Evolutionary conservation across 30 jellyfish, hydroid and myxozoan genomes (phyloP).

Genomic region (Chrysaora quinquecirrha): DNA sequence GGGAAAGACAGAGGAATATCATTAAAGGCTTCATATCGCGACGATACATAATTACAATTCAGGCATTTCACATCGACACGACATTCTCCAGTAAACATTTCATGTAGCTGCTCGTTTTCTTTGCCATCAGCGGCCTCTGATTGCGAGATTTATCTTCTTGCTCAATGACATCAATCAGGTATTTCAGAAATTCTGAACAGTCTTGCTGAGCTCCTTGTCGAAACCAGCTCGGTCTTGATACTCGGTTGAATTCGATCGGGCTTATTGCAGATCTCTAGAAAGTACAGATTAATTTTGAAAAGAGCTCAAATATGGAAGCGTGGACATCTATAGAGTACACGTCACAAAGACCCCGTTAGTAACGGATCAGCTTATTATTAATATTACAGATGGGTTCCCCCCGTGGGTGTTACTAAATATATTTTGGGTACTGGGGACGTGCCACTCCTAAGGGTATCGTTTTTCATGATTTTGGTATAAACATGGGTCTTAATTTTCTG

Average conservation of each 20-base stretch:
- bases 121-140: not conserved
- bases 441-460: no score
- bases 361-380: no score
- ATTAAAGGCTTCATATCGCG: slow-evolving; percentile 76
- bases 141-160: slow-evolving; percentile 60
- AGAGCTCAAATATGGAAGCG: no score
- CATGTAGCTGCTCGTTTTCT: slow-evolving; percentile 1
- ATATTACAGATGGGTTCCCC: no score
- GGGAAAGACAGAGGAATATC: slow-evolving; percentile 90
- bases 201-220: slow-evolving; percentile 92
- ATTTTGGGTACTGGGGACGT: no score
- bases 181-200: slow-evolving; percentile 93
- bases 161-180: slow-evolving; percentile 70
- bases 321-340: no score
- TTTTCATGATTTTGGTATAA: no score
- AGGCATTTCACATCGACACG: slow-evolving; percentile 68
- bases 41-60: slow-evolving; percentile 69
- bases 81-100: slow-evolving; percentile 77
- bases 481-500: no score
- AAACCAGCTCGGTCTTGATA: slow-evolving; percentile 95
- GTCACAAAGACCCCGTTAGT: no score
- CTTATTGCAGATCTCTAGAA: slow-evolving; percentile 85
- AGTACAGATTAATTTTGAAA: not conserved
- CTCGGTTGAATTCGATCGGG: slow-evolving; percentile 66
- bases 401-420: no score